Base-by-base conservation (phyloP, 2,888 invertebrate genomes). In the Diploptera punctata region DNA sequence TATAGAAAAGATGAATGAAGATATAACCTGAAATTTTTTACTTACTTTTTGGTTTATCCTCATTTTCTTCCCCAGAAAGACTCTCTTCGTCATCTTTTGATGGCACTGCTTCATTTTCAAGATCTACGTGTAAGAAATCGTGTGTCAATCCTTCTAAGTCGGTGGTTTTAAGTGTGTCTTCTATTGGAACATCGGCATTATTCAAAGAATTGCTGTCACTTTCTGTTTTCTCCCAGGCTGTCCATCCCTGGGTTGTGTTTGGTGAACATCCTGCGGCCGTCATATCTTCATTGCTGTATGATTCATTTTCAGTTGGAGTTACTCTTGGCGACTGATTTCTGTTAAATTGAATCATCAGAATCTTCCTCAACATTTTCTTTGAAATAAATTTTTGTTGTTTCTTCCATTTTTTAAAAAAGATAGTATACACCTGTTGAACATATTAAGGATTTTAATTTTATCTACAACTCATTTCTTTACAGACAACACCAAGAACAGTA, bases 181-280 rank as follows among this genome's bases (percentile, higher is more conserved):
- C n/a, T n/a, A 13, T 4, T 16, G n/a, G 9, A 5, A 7, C 10
- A 33, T 33, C 33, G 33, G 7, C 10, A 5, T 10, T 10, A 7
- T 33, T 5, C 10, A 10, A 7, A 10, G 10, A 7, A 33, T 33
- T 33, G 33, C 33, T 33, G 33, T 33, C 33, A 16, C 16, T 1
- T n/a, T 57, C 26, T 3, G 7, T 2, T 29, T 29, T 26, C 16
- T 24, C 52, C 24, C 26, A 21, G n/a, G 21, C 5, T 0, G n/a
- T 4, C 57, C 57, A 57, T 2, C 29, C 57, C 29, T 57, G 57
- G 9, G 26, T 29, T 57, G 57, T 57, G 10, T 57, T 57, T 57
- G 57, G 57, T 57, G 57, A 57, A 3, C 57, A 10, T 4, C 29
- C 57, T n/a, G 21, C 57, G 29, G 24, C 29, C 3, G 31, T 16